Evolutionary conservation across 92 coral and sea anemone genomes (phyloP).

Genomic region (Zoanthus sansibaricus): DNA sequence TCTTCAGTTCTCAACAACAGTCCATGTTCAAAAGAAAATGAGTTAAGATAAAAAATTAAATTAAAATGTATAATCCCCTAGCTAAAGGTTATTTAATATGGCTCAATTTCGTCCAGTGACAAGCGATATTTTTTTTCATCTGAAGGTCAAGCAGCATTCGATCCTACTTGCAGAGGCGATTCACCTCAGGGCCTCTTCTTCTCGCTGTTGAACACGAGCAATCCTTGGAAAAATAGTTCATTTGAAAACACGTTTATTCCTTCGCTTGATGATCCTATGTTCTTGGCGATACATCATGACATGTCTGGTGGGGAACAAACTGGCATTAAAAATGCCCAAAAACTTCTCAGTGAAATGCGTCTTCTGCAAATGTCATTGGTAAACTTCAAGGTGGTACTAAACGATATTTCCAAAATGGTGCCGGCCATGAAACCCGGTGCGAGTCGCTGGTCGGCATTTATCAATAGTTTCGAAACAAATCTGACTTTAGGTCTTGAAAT

Average conservation of each 20-base stretch:
- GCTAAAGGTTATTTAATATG: background rate
- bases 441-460: conserved; percentile 26
- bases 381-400: background rate
- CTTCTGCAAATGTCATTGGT: background rate
- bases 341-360: background rate
- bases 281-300: conserved; percentile 30
- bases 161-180: background rate
- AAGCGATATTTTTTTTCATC: background rate
- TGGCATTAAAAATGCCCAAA: conserved; percentile 10
- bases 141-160: background rate
- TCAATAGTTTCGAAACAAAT: conserved; percentile 6
- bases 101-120: background rate
- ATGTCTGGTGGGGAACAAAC: conserved; percentile 25
- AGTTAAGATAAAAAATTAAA: background rate
- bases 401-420: background rate
- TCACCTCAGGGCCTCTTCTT: conserved; percentile 4
- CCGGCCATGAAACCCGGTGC: conserved; percentile 10
- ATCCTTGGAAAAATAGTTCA: conserved; percentile 11
- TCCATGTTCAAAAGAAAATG: background rate
- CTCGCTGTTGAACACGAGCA: background rate
- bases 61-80: background rate
- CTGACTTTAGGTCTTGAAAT: conserved; percentile 4
- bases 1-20: background rate
- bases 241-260: conserved; percentile 18
- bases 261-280: conserved; percentile 22